Evolutionary conservation across 2,797 vertebrate genomes (phyloP).

Genomic region (Margarornis squamiger): DNA sequence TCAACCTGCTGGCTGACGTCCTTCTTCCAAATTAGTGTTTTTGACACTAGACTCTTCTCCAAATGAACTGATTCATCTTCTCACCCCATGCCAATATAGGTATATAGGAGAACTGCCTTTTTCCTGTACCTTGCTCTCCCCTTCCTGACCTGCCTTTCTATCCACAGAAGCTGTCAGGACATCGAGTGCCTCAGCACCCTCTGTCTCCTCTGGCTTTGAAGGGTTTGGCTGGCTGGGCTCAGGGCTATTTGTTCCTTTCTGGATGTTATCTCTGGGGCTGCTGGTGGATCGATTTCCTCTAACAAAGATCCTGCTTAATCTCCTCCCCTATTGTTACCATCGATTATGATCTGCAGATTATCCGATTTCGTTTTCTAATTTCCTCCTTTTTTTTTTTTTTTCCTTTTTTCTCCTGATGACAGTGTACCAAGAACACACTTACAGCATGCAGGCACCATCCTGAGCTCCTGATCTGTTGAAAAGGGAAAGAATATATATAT

Average conservation of each 20-base stretch:
- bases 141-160: not conserved
- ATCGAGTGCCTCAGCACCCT: not conserved
- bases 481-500: not conserved
- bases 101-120: not conserved
- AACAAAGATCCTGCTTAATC: not conserved
- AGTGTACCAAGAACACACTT: not conserved
- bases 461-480: not conserved
- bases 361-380: not conserved
- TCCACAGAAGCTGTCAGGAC: not conserved
- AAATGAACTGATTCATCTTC: not conserved
- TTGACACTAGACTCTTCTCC: not conserved
- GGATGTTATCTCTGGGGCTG: not conserved
- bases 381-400: not conserved
- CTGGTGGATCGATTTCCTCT: not conserved
- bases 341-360: not conserved
- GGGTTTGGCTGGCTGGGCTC: not conserved
- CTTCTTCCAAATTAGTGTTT: not conserved
- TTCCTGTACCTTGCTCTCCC: not conserved
- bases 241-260: not conserved
- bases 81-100: not conserved
- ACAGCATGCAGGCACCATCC: not conserved
- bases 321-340: not conserved
- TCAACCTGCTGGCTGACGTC: not conserved
- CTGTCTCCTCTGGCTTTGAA: accelerated
- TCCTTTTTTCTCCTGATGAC: not conserved